phyloP scores from a whole-genome alignment of 2,888 invertebrate genomes.

The Lymantria monacha region DNA sequence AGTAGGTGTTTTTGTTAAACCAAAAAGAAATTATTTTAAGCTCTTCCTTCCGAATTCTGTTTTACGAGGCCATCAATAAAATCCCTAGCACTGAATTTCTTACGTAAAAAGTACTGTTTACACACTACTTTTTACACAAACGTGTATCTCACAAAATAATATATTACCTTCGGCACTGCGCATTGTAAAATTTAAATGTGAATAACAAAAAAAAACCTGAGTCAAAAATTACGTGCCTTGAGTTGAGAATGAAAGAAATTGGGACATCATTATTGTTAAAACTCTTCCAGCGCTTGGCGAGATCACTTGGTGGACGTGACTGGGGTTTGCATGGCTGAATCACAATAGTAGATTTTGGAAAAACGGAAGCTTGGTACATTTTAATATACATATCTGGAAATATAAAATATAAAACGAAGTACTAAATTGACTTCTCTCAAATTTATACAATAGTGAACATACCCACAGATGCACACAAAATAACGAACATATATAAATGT shows the following conservation, averaged over 20 bases:
- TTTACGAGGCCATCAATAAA: not conserved
- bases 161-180: not conserved
- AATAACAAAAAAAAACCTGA: constrained; percentile 9
- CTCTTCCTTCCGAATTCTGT: not conserved
- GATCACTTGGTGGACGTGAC: constrained; percentile 23
- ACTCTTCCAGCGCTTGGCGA: constrained; percentile 5
- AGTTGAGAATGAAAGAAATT: constrained; percentile 5
- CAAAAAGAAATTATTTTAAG: not conserved
- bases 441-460: no score
- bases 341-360: constrained; percentile 19
- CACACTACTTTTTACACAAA: not conserved
- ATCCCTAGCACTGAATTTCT: not conserved
- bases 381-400: constrained; percentile 11
- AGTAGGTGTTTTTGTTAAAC: no score
- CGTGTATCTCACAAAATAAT: no score
- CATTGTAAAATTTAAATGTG: constrained; percentile 16
- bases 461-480: no score
- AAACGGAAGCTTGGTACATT: constrained; percentile 11
- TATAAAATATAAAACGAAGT: constrained; percentile 11
- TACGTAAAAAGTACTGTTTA: not conserved
- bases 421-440: no score
- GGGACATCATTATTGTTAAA: constrained; percentile 15
- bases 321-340: constrained; percentile 11
- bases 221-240: constrained; percentile 21
- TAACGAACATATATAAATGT: no score